These are phyloP conservation scores for Volucella inanis DNA, from an alignment of 2,888 invertebrate species.

Conservation along the genomic window DNA sequence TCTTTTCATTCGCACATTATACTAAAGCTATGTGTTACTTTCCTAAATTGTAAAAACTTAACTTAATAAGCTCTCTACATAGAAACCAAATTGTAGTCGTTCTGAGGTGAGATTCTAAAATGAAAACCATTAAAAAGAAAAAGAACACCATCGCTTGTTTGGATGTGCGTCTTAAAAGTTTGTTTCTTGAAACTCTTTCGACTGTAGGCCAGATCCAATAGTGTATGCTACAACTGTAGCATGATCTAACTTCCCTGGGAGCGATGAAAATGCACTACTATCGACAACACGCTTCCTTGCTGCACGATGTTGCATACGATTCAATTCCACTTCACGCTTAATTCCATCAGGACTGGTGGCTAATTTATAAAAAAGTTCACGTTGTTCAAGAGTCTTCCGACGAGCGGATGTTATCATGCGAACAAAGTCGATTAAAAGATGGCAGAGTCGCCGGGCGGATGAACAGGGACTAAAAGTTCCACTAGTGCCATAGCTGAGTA, in stretches of 20 bases:
- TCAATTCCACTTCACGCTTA: conserved; percentile 84
- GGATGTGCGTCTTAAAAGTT: conserved; percentile 78
- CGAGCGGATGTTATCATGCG: conserved; percentile 91
- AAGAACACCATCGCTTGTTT: conserved; percentile 12
- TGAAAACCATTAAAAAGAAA: conserved; percentile 8
- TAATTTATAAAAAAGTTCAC: conserved; percentile 88
- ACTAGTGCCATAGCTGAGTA: conserved; percentile 87
- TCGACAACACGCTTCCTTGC: conserved; percentile 88
- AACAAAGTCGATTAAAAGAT: conserved; percentile 90
- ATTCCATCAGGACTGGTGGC: conserved; percentile 84
- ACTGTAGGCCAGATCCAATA: conserved; percentile 85
- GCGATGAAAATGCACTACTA: conserved; percentile 86
- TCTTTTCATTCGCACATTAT: conserved; percentile 62
- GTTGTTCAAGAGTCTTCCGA: conserved; percentile 91
- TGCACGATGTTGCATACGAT: conserved; percentile 86
- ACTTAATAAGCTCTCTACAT: conserved; percentile 62
- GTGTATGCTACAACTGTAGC: conserved; percentile 92
- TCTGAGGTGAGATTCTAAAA: conserved; percentile 58
- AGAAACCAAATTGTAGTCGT: conserved; percentile 65
- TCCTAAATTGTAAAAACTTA: conserved; percentile 61
- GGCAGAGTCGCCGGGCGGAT: conserved; percentile 87
- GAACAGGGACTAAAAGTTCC: conserved; percentile 86
- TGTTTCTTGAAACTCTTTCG: conserved; percentile 82
- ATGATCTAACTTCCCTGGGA: conserved; percentile 95
- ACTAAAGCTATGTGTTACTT: conserved; percentile 71